Base-by-base conservation (phyloP, 53 echinoderm and acorn worm genomes). In the Holothuria leucospilota region DNA sequence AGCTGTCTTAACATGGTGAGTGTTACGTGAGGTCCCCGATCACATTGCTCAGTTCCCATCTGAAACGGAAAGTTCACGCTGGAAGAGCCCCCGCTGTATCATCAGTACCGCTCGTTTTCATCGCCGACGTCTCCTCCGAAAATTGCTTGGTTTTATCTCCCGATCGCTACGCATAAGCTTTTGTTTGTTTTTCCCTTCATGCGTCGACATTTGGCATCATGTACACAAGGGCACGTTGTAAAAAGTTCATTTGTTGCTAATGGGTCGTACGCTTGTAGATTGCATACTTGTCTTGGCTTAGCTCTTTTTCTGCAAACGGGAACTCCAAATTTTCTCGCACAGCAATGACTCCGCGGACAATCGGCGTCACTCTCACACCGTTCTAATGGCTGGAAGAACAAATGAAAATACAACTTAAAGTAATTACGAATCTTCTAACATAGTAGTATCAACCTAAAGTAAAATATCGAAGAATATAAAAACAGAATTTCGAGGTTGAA, bases 281-380 rank as follows among this genome's bases (percentile, higher is more conserved):
- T 23, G 20, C 78, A 78, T 27, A 25, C 26, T 78, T 78, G 78
- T 56, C 59, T 53, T 10, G 58, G 56, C 25, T 53, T 24, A 18
- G 78, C 56, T 28, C 78, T 53, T n/a, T 13, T 12, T 29, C 78
- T 53, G 30, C 78, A 78, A 23, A 51, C 51, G 42, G 21, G 53
- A 11, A 59, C 78, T 9, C 78, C 78, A 29, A 78, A 78, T 78
- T 78, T 78, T 42, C 42, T 78, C 58, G 78, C 78, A 56, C 78
- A 78, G 28, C 78, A 78, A 30, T 78, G 78, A 56, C 26, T 78
- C 42, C 9, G 5, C 15, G 59, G 24, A 59, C 78, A 78, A 27
- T 56, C 78, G 16, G n/a, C 20, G 59, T 78, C 59, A 29, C 78
- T 78, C 4, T 1, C 15, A 59, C 78, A 78, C 8, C 46, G 21